Base-by-base conservation (phyloP, 2,888 invertebrate genomes). In the Athrips mouffetella region DNA sequence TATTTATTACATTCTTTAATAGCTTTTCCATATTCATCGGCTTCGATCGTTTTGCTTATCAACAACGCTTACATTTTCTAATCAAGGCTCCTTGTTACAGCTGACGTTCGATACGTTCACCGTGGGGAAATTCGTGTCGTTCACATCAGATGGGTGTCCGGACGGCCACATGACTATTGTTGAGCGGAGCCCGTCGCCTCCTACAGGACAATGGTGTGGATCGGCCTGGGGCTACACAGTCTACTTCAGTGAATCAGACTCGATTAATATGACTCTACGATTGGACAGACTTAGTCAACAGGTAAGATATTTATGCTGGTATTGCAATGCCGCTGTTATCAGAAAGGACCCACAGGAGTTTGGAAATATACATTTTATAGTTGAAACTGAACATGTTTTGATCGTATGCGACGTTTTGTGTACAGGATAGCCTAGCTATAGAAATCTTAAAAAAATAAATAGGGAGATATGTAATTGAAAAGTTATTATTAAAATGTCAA, bases 181-280 rank as follows among this genome's bases (percentile, higher is more conserved):
- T 58, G 95, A 95, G 74, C 87, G 91, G 42, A 92, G 92, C 59
- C 89, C 93, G 0, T 92, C 93, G 0, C 90, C 91, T 0, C 92
- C 93, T 5, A 92, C 92, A 2, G 95, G 95, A 5, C 93, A 94
- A 73, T 95, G 94, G 94, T 95, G 95, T 61, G 95, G 95, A 37
- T 93, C 93, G 35, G 94, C 94, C 0, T 94, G 94, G 93, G 94
- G 94, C 4, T 94, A 94, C 76, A 94, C 94, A 0, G 94, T 95
- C 42, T 95, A 94, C 80, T 95, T 94, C 89, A 94, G 94, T 76
- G 94, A 95, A 80, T 93, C 94, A 6, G 90, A 92, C 59, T 94
- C 93, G 58, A 92, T 95, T 60, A 94, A 94, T 77, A 89, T 95
- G 76, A 93, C 94, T 6, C 83, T 95, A 50, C 90, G 91, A 67